Evolutionary conservation across 2,797 vertebrate species (phyloP).

Genomic region (Anguilla marmorata): DNA sequence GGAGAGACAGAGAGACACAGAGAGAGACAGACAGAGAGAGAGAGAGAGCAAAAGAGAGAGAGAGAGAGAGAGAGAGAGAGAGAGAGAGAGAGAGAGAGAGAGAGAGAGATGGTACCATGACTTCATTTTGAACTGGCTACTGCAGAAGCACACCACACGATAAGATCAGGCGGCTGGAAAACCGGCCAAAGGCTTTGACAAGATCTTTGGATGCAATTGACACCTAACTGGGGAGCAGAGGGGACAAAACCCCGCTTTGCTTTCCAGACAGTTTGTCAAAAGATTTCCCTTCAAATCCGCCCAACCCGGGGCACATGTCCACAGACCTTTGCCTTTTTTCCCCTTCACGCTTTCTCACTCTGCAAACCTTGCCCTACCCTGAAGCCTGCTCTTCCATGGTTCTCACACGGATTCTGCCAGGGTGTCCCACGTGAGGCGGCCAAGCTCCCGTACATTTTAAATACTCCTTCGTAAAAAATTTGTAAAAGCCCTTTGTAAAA

Average conservation of each 20-base stretch:
- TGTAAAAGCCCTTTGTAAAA: slow-evolving; percentile 41
- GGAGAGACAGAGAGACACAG: not conserved
- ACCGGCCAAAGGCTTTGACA: not conserved
- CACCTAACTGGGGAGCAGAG: not conserved
- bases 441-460: slow-evolving; percentile 2
- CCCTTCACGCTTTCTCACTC: slow-evolving; percentile 43
- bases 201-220: not conserved
- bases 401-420: slow-evolving; percentile 51
- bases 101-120: slow-evolving; percentile 23
- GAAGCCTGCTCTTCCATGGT: slow-evolving; percentile 49
- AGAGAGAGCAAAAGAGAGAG: not conserved
- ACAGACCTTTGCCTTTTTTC: slow-evolving; percentile 28
- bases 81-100: not conserved
- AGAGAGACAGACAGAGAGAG: not conserved
- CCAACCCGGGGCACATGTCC: slow-evolving; percentile 35
- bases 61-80: not conserved
- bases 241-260: slow-evolving; percentile 41
- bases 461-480: slow-evolving; percentile 25
- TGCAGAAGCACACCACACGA: slow-evolving; percentile 4
- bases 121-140: not conserved
- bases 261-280: slow-evolving; percentile 53
- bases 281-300: slow-evolving; percentile 52
- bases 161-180: slow-evolving; percentile 1
- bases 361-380: slow-evolving; percentile 46
- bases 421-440: slow-evolving; percentile 40